Conservation (phyloP, 1,140 invertebrate species). For the Pseudomyrmex pallidus region DNA sequence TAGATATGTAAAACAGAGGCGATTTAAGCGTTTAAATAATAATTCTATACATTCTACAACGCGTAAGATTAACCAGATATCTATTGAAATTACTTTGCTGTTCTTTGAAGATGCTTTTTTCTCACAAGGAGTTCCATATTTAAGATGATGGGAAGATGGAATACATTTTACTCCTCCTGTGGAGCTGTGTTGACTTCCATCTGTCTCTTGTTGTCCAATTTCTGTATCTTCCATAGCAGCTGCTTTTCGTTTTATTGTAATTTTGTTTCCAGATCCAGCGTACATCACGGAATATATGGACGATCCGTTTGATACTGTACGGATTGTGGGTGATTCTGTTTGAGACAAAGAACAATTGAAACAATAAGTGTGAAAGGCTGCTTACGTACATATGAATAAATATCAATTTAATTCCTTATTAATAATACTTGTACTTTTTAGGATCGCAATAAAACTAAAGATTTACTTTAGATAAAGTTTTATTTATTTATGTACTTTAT, state of each 20-base stretch:
- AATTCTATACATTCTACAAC: constrained; percentile 59
- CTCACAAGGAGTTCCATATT: constrained; percentile 79
- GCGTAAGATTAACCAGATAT: constrained; percentile 71
- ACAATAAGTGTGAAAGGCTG: background rate
- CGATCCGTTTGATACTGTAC: constrained; percentile 88
- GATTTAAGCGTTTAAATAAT: constrained; percentile 63
- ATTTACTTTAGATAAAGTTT: no score
- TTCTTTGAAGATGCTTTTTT: constrained; percentile 82
- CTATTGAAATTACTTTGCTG: constrained; percentile 82
- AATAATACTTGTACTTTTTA: no score
- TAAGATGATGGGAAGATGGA: constrained; percentile 81
- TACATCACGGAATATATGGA: constrained; percentile 92
- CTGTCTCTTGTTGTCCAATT: constrained; percentile 75
- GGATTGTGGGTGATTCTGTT: constrained; percentile 83
- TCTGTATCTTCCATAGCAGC: constrained; percentile 83
- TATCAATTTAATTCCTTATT: background rate
- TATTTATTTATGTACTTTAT: no score
- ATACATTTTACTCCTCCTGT: constrained; percentile 83
- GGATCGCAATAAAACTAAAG: no score
- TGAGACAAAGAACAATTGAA: background rate
- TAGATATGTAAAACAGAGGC: no score
- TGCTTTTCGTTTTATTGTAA: constrained; percentile 92
- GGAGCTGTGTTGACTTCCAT: constrained; percentile 76
- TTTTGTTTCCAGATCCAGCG: constrained; percentile 91
- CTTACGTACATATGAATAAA: background rate